Conservation (phyloP, 2,113 vertebrate genomes). For the Xiphophorus maculatus region DNA sequence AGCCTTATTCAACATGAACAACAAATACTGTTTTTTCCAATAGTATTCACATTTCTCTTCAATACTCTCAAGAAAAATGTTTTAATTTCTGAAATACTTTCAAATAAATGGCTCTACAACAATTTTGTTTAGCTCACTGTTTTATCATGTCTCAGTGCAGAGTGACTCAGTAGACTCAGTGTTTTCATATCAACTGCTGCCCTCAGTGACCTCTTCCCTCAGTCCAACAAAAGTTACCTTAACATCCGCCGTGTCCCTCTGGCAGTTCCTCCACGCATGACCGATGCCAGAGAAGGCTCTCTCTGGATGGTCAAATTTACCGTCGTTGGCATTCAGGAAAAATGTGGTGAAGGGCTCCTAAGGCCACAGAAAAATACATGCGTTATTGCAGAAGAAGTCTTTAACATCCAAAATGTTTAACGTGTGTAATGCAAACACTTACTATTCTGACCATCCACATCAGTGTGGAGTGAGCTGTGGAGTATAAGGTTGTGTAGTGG, state of each 20-base stretch:
- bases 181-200: neutral
- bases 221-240: slow-evolving; percentile 79
- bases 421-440: slow-evolving; percentile 69
- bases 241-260: slow-evolving; percentile 97
- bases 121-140: neutral
- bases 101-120: too few species aligned
- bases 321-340: slow-evolving; percentile 94
- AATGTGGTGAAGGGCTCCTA: slow-evolving; percentile 98
- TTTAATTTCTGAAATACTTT: too few species aligned
- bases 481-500: slow-evolving; percentile 95
- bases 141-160: neutral
- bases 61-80: too few species aligned
- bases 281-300: slow-evolving; percentile 94
- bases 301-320: slow-evolving; percentile 96
- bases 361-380: neutral
- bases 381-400: neutral
- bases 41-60: too few species aligned
- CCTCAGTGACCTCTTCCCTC: neutral
- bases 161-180: neutral
- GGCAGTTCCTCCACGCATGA: slow-evolving; percentile 95
- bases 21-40: too few species aligned
- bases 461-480: slow-evolving; percentile 90
- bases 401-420: neutral
- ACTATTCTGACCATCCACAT: slow-evolving; percentile 98
- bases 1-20: too few species aligned